Evolutionary conservation across 2,888 invertebrate genomes (phyloP), one percentile per base, ranked within the genome.

Genomic region (Tortrix viridana): DNA sequence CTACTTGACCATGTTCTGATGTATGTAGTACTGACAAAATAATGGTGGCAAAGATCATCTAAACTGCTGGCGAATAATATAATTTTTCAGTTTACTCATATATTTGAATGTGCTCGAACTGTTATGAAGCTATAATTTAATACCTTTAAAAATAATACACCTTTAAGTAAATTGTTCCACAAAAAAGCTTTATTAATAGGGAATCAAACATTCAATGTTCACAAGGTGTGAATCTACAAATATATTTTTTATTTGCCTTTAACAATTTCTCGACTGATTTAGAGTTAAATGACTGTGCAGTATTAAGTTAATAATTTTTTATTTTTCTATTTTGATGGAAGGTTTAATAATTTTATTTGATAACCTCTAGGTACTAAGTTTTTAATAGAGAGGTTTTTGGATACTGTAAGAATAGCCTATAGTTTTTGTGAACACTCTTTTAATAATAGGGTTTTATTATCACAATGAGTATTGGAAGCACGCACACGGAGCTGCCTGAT

Each of bases 241-340:
- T 71, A 70, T 79, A 79, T 74, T 72, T 82, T 80, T 84, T 74
- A 77, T 79, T 81, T 79, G 74, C 80, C 79, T 81, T 73, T 81
- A 81, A 81, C 79, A 82, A 83, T 79, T 79, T 81, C 84, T 86
- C 84, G 90, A 90, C 90, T 92, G 91, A 92, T 88, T 89, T 86
- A 90, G 88, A 85, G 77, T 88, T 88, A 85, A 82, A 80, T 79
- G 82, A 83, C 83, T 82, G 81, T 88, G 88, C 91, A 92, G 91
- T 91, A 91, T 92, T 92, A 92, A 86, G 88, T 81, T 82, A 80
- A 71, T 72, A 83, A 82, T 82, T 89, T 87, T 81, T 89, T 87
- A 82, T 81, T 89, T 89, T 89, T 88, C 83, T 88, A 88, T 87
- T 81, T 81, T 82, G 73, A 56, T 81, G 74, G 56, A 78, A 81